phyloP scores from a whole-genome alignment of 2,888 invertebrate genomes.

The Halictus ligatus region DNA sequence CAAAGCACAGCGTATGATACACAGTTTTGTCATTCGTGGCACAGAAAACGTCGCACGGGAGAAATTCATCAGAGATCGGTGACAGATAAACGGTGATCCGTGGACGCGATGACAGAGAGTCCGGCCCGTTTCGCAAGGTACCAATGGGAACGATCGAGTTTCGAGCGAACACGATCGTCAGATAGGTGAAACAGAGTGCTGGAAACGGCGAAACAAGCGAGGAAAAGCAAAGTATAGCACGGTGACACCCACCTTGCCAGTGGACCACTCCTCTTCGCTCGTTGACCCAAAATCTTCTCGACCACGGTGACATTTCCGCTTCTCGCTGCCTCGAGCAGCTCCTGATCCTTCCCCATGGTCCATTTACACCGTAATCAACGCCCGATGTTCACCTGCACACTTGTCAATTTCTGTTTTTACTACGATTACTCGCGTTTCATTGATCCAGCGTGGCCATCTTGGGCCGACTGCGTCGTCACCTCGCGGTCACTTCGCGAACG shows the following conservation, averaged over 20 bases:
- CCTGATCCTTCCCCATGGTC: constrained; percentile 98
- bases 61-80: constrained; percentile 37
- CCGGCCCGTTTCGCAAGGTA: neutral
- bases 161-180: neutral
- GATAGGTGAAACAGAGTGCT: constrained; percentile 12
- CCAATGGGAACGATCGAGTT: neutral
- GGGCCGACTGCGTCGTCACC: constrained; percentile 85
- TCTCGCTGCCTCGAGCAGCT: constrained; percentile 97
- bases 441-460: constrained; percentile 92
- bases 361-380: constrained; percentile 81
- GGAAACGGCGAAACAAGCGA: constrained; percentile 49
- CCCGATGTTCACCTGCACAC: constrained; percentile 72
- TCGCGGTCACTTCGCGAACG: constrained; percentile 78
- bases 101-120: constrained; percentile 37
- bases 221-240: constrained; percentile 64
- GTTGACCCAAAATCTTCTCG: constrained; percentile 95
- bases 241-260: constrained; percentile 92
- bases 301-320: constrained; percentile 95
- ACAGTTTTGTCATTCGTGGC: constrained; percentile 38
- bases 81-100: constrained; percentile 30
- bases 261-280: constrained; percentile 96
- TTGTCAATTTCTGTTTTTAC: constrained; percentile 80
- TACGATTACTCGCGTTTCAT: constrained; percentile 87
- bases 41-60: constrained; percentile 16
- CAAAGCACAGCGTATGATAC: neutral